A percentile compares a stretch with the other conserved stretches of the same genome.
Evolutionary conservation across 2,888 invertebrate species (phyloP).

Genomic region (Tanytarsus gracilentus): DNA sequence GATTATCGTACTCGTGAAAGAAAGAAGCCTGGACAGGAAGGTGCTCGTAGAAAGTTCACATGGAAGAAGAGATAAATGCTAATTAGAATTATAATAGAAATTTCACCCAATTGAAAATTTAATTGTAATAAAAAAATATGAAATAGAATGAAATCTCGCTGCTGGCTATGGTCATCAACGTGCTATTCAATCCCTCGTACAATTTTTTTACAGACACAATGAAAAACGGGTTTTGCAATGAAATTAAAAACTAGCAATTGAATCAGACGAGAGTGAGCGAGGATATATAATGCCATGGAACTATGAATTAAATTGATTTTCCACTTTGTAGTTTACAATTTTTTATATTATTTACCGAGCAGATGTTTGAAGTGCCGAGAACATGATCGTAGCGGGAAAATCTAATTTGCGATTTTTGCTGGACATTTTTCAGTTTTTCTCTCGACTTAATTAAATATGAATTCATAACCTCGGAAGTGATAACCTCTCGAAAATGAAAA

Average conservation of each 20-base stretch:
- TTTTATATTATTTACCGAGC: not conserved
- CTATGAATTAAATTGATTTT: constrained; percentile 11
- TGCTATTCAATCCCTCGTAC: too few species aligned
- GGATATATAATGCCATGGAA: not conserved
- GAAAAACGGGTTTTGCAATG: not conserved
- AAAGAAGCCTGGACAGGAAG: constrained; percentile 86
- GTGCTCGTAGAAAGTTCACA: constrained; percentile 81
- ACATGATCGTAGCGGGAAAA: too few species aligned
- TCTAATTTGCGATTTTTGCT: too few species aligned
- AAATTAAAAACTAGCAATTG: not conserved
- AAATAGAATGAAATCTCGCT: not conserved
- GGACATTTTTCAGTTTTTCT: too few species aligned
- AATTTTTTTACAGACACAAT: not conserved
- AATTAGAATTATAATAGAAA: too few species aligned
- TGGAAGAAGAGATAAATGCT: constrained; percentile 84
- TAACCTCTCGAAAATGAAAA: too few species aligned
- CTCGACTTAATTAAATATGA: too few species aligned
- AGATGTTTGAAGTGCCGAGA: too few species aligned
- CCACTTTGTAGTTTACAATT: not conserved
- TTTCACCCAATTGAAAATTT: too few species aligned
- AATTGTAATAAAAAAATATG: not conserved
- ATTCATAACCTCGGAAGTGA: too few species aligned
- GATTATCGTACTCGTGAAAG: constrained; percentile 73
- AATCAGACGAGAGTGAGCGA: too few species aligned
- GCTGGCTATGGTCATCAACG: too few species aligned